phyloP scores from a whole-genome alignment of 2,113 vertebrate genomes.

The Oreocharis arfaki region DNA sequence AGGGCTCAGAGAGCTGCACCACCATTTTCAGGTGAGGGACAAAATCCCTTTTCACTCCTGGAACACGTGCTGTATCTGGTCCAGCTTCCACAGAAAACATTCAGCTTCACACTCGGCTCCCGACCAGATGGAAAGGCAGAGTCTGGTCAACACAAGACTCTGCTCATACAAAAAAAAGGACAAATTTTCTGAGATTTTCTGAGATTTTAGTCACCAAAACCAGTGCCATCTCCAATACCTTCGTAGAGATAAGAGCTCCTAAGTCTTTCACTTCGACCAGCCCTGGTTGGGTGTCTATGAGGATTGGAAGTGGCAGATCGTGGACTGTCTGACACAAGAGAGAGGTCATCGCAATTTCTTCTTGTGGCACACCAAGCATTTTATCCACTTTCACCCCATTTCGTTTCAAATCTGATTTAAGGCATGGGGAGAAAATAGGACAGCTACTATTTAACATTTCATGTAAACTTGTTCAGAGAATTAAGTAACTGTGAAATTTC shows the following conservation, averaged over 20 bases:
- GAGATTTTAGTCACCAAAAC: neutral
- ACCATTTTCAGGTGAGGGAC: neutral
- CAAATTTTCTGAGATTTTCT: neutral
- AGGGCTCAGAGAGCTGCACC: neutral
- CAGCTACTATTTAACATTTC: neutral
- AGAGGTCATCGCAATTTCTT: neutral
- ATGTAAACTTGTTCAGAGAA: neutral
- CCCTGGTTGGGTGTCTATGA: neutral
- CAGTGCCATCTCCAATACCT: neutral
- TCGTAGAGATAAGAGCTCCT: neutral
- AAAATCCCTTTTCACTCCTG: neutral
- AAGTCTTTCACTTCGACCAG: neutral
- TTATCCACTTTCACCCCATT: neutral
- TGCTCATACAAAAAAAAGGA: neutral
- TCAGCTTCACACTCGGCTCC: neutral
- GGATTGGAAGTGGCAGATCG: neutral
- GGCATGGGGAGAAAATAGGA: neutral
- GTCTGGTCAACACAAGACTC: neutral
- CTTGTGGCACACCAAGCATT: neutral
- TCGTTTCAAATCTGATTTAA: neutral
- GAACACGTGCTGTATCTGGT: neutral
- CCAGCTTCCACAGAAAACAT: neutral
- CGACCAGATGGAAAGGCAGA: neutral
- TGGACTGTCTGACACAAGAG: neutral
- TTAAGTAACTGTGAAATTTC: neutral